Conservation (phyloP, 2,888 invertebrate genomes). For the Pterobdella sp. region DNA sequence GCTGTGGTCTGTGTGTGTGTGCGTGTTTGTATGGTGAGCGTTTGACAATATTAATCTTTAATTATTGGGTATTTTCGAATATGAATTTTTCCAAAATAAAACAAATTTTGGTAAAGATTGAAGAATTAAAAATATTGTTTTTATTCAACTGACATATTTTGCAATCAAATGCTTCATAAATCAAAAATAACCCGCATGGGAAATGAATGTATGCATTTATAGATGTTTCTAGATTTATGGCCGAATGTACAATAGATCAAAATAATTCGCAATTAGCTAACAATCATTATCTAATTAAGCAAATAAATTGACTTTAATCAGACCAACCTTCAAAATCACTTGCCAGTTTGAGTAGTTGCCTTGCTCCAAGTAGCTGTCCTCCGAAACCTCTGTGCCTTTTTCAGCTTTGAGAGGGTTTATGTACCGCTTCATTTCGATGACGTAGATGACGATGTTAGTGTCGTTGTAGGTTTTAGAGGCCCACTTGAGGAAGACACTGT, state of each 20-base stretch:
- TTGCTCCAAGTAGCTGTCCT: not conserved
- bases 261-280: not conserved
- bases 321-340: slow-evolving; percentile 3
- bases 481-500: slow-evolving; percentile 20
- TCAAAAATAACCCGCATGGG: no score
- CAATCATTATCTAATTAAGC: not conserved
- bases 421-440: slow-evolving; percentile 19
- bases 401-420: slow-evolving; percentile 1
- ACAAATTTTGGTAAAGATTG: not conserved
- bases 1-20: slow-evolving; percentile 36
- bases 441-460: slow-evolving; percentile 20
- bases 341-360: slow-evolving; percentile 7
- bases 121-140: no score
- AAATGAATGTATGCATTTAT: no score
- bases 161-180: no score
- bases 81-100: slow-evolving; percentile 2
- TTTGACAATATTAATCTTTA: not conserved
- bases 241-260: not conserved
- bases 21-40: not conserved
- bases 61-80: not conserved
- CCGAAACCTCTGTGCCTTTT: slow-evolving; percentile 14
- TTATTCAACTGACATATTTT: no score
- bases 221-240: no score
- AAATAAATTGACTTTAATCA: not conserved
- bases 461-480: slow-evolving; percentile 13